Evolutionary conservation across 2,797 vertebrate genomes (phyloP).

Genomic region (Alcedo atthis): DNA sequence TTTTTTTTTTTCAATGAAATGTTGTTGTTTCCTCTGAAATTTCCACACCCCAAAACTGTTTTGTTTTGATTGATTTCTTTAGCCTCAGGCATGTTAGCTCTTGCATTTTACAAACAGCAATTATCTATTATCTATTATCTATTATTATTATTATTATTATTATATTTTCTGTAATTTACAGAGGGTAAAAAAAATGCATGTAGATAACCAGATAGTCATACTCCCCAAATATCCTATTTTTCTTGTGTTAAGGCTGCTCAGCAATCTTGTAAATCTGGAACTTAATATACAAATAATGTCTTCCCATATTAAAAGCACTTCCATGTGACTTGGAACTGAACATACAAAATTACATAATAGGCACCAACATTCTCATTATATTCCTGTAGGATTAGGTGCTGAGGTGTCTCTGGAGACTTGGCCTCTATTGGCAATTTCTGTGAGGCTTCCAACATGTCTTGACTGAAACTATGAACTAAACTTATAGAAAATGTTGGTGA

Average conservation of each 20-base stretch:
- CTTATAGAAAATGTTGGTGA: neutral
- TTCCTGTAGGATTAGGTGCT: neutral
- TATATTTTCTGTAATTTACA: neutral
- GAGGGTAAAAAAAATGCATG: fast-evolving
- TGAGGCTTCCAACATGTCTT: neutral
- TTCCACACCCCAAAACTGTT: neutral
- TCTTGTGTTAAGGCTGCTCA: neutral
- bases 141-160: too few species aligned
- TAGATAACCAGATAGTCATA: neutral
- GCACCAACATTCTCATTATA: neutral
- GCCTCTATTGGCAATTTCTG: neutral
- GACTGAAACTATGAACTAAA: neutral
- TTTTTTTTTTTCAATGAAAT: neutral
- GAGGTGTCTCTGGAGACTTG: neutral
- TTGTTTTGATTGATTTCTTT: neutral
- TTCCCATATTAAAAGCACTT: neutral
- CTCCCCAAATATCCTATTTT: neutral
- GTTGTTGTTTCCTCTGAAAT: neutral
- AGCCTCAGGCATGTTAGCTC: neutral
- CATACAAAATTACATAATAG: neutral
- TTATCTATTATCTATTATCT: too few species aligned
- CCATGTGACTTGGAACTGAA: neutral
- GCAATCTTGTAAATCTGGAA: neutral
- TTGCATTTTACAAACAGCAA: neutral
- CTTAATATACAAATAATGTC: neutral